A percentile compares a stretch with the other conserved stretches of the same genome.
Conservation (phyloP, 2,113 vertebrate species). For the Puntigrus tetrazona region DNA sequence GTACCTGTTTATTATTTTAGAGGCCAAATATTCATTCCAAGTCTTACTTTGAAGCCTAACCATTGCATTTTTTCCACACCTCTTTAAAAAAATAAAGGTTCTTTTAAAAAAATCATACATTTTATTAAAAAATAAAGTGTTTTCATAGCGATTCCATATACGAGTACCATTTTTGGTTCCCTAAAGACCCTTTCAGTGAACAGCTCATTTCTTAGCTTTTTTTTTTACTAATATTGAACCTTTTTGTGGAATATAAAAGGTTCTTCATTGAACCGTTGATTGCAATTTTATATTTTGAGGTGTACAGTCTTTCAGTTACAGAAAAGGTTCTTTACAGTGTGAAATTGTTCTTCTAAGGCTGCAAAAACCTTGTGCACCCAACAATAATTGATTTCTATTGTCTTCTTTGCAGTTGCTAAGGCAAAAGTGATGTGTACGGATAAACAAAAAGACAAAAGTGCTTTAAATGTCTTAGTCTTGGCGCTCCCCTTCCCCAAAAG, state of each 20-base stretch:
- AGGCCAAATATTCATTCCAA: neutral
- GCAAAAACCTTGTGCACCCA: neutral
- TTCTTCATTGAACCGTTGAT: neutral
- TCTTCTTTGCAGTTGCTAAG: neutral
- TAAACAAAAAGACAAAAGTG: slow-evolving; percentile 2
- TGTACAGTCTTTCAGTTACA: neutral
- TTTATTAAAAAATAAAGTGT: neutral
- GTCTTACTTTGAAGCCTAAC: neutral
- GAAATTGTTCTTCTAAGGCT: neutral
- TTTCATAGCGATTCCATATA: neutral
- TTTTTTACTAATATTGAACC: neutral
- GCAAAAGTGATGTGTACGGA: neutral
- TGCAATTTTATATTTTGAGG: neutral
- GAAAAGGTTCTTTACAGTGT: no score
- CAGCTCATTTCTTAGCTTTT: no score
- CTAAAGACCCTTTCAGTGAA: no score
- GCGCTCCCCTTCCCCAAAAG: neutral
- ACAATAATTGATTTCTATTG: neutral
- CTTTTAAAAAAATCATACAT: no score
- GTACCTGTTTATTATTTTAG: slow-evolving; percentile 27
- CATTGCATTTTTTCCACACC: neutral
- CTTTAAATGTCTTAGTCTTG: neutral
- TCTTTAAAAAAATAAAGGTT: neutral
- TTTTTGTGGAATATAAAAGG: neutral
- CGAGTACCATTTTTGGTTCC: no score